A percentile compares a stretch with the other conserved stretches of the same genome.
These are phyloP conservation scores for Biston stratarius DNA, from an alignment of 2,888 invertebrate genomes.

Conservation along the genomic window DNA sequence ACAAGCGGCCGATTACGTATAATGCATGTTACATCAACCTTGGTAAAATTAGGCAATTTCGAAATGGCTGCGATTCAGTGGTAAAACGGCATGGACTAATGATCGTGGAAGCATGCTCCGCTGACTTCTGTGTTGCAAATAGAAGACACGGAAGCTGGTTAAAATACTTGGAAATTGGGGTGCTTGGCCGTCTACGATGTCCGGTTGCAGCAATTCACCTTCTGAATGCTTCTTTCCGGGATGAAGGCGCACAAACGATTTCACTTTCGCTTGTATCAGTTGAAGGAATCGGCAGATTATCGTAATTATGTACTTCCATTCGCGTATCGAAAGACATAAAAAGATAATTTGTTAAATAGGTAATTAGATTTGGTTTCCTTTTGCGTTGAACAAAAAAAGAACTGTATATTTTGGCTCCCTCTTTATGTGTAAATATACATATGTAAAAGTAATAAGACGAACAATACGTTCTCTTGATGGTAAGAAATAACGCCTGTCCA, in stretches of 20 bases:
- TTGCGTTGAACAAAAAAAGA: constrained; percentile 14
- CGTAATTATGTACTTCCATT: constrained; percentile 25
- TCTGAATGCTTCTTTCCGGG: constrained; percentile 37
- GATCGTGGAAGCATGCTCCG: constrained; percentile 75
- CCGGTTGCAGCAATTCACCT: constrained; percentile 57
- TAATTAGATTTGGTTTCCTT: constrained; percentile 13
- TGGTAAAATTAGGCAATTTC: constrained; percentile 60
- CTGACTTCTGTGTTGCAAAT: constrained; percentile 62
- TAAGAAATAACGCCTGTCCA: no score
- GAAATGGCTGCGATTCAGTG: constrained; percentile 55
- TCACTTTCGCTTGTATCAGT: constrained; percentile 23
- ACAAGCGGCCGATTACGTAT: constrained; percentile 35
- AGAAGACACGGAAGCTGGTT: constrained; percentile 65
- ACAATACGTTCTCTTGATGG: no score
- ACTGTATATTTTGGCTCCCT: not conserved
- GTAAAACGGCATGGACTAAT: constrained; percentile 57
- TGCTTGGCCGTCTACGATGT: constrained; percentile 12
- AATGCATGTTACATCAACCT: constrained; percentile 52
- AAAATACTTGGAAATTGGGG: constrained; percentile 30
- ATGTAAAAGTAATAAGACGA: not conserved
- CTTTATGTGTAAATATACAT: not conserved
- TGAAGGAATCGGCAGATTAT: constrained; percentile 20
- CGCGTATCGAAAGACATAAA: constrained; percentile 9
- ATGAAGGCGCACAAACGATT: constrained; percentile 22
- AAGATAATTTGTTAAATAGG: constrained; percentile 12